These are phyloP conservation scores for Amazona guildingii DNA, from an alignment of 2,113 vertebrate genomes.

Conservation along the genomic window DNA sequence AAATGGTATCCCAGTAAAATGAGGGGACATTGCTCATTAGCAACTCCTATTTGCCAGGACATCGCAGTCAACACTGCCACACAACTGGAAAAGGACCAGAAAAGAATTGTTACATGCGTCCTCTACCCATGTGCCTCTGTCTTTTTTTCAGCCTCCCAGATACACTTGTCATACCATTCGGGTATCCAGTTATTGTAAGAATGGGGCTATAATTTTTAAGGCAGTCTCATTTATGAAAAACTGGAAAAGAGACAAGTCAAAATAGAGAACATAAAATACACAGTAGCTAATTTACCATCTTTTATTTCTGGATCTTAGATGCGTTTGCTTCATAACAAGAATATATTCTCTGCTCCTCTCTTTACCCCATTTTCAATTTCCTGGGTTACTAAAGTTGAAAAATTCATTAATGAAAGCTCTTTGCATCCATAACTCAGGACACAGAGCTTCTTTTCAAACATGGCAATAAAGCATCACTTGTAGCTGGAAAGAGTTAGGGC, in stretches of 20 bases:
- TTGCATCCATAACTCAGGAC: neutral
- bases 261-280: neutral
- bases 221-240: neutral
- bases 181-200: neutral
- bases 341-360: neutral
- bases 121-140: neutral
- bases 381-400: neutral
- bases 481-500: neutral
- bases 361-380: neutral
- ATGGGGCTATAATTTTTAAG: neutral
- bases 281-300: neutral
- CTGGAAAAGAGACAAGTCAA: neutral
- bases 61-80: fast-evolving
- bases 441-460: neutral
- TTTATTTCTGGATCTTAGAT: neutral
- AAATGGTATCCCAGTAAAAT: neutral
- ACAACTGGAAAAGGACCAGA: neutral
- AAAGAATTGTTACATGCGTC: neutral
- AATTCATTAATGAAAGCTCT: neutral
- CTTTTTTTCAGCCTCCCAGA: neutral
- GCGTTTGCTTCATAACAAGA: neutral
- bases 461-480: neutral
- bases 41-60: neutral
- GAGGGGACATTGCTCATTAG: too few relatives aligned
- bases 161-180: neutral